These are phyloP conservation scores for Epizoanthus illoricatus DNA, from an alignment of 92 coral and sea anemone genomes.

Conservation along the genomic window DNA sequence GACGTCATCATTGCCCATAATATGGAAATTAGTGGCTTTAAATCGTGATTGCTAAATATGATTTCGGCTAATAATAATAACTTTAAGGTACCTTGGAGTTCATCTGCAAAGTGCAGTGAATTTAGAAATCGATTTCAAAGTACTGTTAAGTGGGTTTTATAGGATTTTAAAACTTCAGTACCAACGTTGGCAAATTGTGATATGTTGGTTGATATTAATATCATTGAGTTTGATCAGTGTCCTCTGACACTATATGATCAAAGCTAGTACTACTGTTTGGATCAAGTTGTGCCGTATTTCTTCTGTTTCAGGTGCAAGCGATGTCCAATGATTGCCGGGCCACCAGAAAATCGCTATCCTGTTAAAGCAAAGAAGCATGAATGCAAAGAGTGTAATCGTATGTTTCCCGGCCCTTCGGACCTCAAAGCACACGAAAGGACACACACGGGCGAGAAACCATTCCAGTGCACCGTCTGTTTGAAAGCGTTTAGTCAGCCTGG, in stretches of 20 bases:
- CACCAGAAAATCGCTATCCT: constrained; percentile 46
- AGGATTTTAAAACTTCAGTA: too few species aligned
- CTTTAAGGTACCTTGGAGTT: too few species aligned
- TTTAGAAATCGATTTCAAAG: too few species aligned
- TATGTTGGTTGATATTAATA: too few species aligned
- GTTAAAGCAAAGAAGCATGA: constrained; percentile 52
- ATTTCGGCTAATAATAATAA: too few species aligned
- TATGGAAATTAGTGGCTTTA: too few species aligned
- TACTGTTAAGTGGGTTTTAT: too few species aligned
- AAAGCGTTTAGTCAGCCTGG: constrained; percentile 85
- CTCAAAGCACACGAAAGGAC: constrained; percentile 68
- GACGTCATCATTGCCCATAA: too few species aligned
- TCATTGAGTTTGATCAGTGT: too few species aligned
- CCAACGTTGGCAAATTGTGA: too few species aligned
- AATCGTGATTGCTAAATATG: too few species aligned
- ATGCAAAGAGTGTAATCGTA: constrained; percentile 64
- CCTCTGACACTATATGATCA: not conserved
- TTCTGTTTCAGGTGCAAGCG: constrained; percentile 62
- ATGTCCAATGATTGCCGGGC: constrained; percentile 86
- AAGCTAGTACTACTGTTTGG: not conserved
- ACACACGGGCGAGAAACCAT: constrained; percentile 89
- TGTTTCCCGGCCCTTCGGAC: constrained; percentile 89
- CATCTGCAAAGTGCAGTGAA: too few species aligned
- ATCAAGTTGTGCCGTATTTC: not conserved
- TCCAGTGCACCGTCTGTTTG: constrained; percentile 62